Evolutionary conservation across 2,888 invertebrate genomes (phyloP), one percentile per base, ranked within the genome.

Genomic region (Erpobdella octoculata): DNA sequence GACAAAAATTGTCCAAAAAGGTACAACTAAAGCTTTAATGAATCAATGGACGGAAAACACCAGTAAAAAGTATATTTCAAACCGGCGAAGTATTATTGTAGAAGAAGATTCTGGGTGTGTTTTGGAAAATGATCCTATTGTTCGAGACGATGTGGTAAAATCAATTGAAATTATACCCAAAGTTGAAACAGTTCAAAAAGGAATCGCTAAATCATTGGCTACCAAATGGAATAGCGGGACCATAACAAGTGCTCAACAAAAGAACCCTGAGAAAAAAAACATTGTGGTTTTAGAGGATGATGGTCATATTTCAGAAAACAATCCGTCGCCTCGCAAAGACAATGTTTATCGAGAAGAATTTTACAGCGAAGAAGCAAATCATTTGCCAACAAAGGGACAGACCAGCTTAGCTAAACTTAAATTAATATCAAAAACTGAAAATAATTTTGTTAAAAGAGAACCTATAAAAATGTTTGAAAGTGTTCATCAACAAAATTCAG

Each of bases 261-360:
- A 62, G n/a, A 31, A 31, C 12, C 5, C 18, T 6, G 25, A 21
- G 37, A 59, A 70, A 12, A 62, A 35, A 18, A 62, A 62, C 28
- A 62, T 62, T 28, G 31, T 62, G n/a, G 6, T 62, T n/a, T n/a
- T 33, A 28, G 31, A 35, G 9, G 72, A 72, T 33, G 67, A 37
- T 31, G 72, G 72, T 5, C 28, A 33, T 21, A 69, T 72, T 15
- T 31, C 62, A 25, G 72, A 72, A 66, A 72, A 69, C 58, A 31
- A 72, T n/a, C 72, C 72, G 28, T 25, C 48, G 15, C 6, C 25
- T 18, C 8, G 58, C 48, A n/a, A 66, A 71, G 58, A 35, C 21
- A n/a, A 33, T 71, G 37, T 28, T 41, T 4, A 33, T 48, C 35
- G 65, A 36, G 67, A 71, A 62, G 62, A 64, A 53, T 15, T 28